These are phyloP conservation scores for Ferrisia virgata DNA, from an alignment of 2,888 invertebrate genomes.

Conservation along the genomic window DNA sequence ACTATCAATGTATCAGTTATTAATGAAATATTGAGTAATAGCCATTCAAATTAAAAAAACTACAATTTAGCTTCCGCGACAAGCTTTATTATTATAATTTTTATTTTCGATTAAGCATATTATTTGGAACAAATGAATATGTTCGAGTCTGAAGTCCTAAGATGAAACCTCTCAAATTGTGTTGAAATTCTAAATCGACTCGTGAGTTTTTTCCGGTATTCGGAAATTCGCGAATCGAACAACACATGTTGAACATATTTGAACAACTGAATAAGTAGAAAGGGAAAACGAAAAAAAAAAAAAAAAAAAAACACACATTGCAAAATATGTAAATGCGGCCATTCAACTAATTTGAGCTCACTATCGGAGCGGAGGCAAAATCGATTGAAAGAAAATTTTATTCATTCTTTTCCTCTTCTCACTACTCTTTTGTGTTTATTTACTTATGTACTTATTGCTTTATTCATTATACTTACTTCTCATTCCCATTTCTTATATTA, in stretches of 20 bases:
- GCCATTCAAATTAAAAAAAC: no score
- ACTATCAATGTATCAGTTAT: no score
- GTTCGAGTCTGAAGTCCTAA: not conserved
- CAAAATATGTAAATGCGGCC: constrained; percentile 1
- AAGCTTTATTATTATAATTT: no score
- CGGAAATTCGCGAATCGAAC: not conserved
- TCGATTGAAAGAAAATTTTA: constrained; percentile 27
- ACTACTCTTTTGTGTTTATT: not conserved
- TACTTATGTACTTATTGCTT: constrained; percentile 18
- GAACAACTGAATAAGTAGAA: not conserved
- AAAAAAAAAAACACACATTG: not conserved
- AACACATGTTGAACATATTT: not conserved
- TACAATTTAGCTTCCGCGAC: no score
- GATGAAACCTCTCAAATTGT: not conserved
- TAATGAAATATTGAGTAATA: no score
- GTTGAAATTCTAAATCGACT: not conserved
- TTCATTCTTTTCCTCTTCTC: not conserved
- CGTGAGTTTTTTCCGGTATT: not conserved
- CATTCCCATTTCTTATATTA: not conserved
- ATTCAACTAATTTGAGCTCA: not conserved
- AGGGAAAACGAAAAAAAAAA: no score
- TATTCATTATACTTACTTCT: not conserved
- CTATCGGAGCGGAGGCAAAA: not conserved
- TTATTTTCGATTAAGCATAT: no score
- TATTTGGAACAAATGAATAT: no score